A percentile compares a stretch with the other conserved stretches of the same genome.
These are phyloP conservation scores for Leptobrachium leishanense DNA, from an alignment of 2,113 vertebrate genomes.

Conservation along the genomic window DNA sequence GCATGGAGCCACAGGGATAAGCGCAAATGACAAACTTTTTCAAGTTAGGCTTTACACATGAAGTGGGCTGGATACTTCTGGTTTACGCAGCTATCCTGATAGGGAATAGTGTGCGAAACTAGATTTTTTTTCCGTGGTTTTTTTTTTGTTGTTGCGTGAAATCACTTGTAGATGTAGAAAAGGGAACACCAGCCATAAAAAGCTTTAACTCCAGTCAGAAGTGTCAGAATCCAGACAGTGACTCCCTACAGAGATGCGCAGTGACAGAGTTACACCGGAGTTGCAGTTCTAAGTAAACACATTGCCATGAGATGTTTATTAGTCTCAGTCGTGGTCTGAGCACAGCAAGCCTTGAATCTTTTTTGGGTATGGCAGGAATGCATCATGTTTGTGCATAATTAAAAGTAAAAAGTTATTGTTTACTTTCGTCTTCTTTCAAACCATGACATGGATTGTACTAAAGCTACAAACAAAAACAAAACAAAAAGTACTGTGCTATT, in stretches of 20 bases:
- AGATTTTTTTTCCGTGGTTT: background rate
- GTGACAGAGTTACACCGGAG: background rate
- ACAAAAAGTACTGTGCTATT: no score
- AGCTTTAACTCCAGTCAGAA: slow-evolving; percentile 4
- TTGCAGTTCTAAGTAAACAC: background rate
- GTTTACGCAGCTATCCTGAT: no score
- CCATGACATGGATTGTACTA: no score
- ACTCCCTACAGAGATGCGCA: background rate
- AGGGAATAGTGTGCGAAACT: background rate
- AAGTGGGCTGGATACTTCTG: no score
- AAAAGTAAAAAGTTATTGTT: background rate
- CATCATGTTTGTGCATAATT: background rate
- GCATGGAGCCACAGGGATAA: no score
- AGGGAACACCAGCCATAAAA: slow-evolving; percentile 9
- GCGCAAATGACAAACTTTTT: no score
- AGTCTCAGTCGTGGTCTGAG: background rate
- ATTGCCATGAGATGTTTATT: background rate
- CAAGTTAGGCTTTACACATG: no score
- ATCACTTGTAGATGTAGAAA: slow-evolving; percentile 32
- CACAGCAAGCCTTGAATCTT: background rate
- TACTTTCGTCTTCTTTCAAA: background rate
- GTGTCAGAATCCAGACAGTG: background rate
- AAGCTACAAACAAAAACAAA: no score
- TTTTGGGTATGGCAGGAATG: background rate
- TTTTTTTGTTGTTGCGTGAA: background rate